Conservation (phyloP, 2,888 invertebrate genomes). For the Caenorhabditis sp. region DNA sequence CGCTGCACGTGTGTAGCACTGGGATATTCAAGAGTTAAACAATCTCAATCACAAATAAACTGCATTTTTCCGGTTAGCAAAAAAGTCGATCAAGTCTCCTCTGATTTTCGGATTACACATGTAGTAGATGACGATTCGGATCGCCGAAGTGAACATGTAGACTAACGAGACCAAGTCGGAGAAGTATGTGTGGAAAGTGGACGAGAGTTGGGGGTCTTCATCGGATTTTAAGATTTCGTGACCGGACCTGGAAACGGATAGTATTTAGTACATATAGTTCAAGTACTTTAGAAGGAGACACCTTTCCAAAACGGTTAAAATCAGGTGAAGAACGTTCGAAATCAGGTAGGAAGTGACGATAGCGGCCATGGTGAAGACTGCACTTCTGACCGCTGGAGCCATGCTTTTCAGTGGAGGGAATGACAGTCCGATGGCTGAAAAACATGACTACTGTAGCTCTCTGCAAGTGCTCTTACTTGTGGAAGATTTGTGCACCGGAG, state of each 20-base stretch:
- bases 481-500: slow-evolving; percentile 46
- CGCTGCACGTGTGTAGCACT: too few species aligned
- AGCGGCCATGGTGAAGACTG: slow-evolving; percentile 77
- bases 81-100: slow-evolving; percentile 62
- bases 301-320: slow-evolving; percentile 75
- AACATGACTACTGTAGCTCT: background rate
- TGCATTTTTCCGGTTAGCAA: slow-evolving; percentile 49
- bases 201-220: slow-evolving; percentile 71
- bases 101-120: slow-evolving; percentile 75
- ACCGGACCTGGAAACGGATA: slow-evolving; percentile 63
- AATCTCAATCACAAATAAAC: slow-evolving; percentile 38
- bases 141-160: slow-evolving; percentile 77
- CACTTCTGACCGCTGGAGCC: slow-evolving; percentile 69
- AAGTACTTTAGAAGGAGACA: too few species aligned
- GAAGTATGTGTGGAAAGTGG: slow-evolving; percentile 77
- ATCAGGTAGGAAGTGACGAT: slow-evolving; percentile 78
- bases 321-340: slow-evolving; percentile 75
- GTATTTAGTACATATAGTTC: too few species aligned
- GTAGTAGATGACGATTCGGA: slow-evolving; percentile 77
- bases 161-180: slow-evolving; percentile 76
- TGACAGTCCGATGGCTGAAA: slow-evolving; percentile 54
- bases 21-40: background rate
- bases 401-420: slow-evolving; percentile 63
- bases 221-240: slow-evolving; percentile 69
- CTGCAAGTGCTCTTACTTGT: slow-evolving; percentile 19